Evolutionary conservation across 1,140 invertebrate species (phyloP).

Genomic region (Ceratoteleas bidentatus): DNA sequence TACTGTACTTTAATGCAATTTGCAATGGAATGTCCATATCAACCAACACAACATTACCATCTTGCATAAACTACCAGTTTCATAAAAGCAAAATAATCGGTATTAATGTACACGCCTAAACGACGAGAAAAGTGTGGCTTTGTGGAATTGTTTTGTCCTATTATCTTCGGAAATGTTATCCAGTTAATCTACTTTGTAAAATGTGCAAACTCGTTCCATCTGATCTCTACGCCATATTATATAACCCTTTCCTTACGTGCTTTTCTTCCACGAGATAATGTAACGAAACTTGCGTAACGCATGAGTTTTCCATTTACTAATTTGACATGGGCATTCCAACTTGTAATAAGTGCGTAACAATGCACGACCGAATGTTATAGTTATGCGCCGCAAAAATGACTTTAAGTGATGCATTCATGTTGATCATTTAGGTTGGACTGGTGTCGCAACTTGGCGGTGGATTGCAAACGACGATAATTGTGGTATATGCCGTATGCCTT

Average conservation of each 20-base stretch:
- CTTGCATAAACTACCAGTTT: too few relatives aligned
- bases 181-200: neutral
- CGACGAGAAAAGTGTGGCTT: too few relatives aligned
- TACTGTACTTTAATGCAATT: too few relatives aligned
- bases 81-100: too few relatives aligned
- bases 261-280: conserved; percentile 1
- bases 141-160: too few relatives aligned
- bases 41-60: too few relatives aligned
- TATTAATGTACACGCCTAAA: too few relatives aligned
- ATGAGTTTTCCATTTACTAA: conserved; percentile 15
- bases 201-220: conserved; percentile 1
- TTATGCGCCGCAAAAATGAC: conserved; percentile 19
- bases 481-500: too few relatives aligned
- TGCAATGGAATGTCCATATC: too few relatives aligned
- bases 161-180: neutral
- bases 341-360: conserved; percentile 14
- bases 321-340: conserved; percentile 8
- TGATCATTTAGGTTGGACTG: conserved; percentile 83
- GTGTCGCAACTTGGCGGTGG: too few relatives aligned
- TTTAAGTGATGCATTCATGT: conserved; percentile 33
- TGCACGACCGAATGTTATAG: neutral
- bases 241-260: conserved; percentile 5
- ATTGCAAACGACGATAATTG: too few relatives aligned
- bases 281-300: conserved; percentile 17
- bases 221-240: conserved; percentile 4